Conservation (phyloP, 2,888 invertebrate species). For the Lepidochitona cinerea region DNA sequence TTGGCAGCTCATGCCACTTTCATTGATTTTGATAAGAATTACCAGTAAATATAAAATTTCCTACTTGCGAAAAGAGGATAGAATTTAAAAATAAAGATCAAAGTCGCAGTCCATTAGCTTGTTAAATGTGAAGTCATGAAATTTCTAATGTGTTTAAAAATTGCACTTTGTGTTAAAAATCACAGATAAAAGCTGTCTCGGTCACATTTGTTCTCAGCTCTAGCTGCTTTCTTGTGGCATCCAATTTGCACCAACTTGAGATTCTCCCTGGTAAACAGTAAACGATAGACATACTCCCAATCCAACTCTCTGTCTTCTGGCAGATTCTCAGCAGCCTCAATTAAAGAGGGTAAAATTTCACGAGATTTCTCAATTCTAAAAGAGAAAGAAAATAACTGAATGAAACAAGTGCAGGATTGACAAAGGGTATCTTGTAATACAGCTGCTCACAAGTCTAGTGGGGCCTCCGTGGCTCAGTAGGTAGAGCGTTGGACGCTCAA, state of each 20-base stretch:
- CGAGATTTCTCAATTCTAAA: slow-evolving; percentile 62
- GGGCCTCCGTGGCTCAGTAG: too few species aligned
- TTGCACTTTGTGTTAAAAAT: too few species aligned
- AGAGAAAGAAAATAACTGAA: neutral
- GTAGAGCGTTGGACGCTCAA: too few species aligned
- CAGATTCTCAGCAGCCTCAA: slow-evolving; percentile 51
- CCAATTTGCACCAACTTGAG: slow-evolving; percentile 60
- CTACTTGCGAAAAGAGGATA: too few species aligned
- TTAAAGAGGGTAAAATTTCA: slow-evolving; percentile 52
- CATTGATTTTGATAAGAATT: too few species aligned
- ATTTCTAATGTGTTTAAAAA: neutral
- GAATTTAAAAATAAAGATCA: too few species aligned
- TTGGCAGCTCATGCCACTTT: too few species aligned
- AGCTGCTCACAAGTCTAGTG: slow-evolving; percentile 68
- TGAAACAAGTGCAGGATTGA: slow-evolving; percentile 51
- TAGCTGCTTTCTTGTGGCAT: slow-evolving; percentile 60
- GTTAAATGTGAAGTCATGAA: neutral
- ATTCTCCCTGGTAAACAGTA: slow-evolving; percentile 54
- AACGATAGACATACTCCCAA: slow-evolving; percentile 46
- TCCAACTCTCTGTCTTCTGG: slow-evolving; percentile 46
- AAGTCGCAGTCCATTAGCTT: too few species aligned
- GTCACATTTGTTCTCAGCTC: slow-evolving; percentile 18
- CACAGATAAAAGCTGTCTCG: neutral
- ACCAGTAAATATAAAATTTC: too few species aligned
- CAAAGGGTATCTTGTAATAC: slow-evolving; percentile 55